Conservation (phyloP, 2,797 vertebrate genomes). For the Macrochelys suwanniensis region DNA sequence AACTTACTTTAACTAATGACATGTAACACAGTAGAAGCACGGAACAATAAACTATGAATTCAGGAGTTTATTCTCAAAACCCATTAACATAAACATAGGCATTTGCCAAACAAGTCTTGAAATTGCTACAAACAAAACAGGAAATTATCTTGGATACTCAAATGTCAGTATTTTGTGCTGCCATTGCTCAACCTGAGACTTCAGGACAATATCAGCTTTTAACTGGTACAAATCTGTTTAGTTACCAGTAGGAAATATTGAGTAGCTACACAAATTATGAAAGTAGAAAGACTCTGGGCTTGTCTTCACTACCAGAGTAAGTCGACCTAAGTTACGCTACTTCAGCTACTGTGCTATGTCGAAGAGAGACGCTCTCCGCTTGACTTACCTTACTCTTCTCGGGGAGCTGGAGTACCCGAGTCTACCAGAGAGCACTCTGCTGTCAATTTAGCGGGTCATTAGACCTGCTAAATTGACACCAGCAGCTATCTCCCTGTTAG, state of each 20-base stretch:
- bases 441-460: too few species aligned
- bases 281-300: neutral
- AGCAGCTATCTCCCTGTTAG: too few species aligned
- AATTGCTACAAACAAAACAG: conserved; percentile 15
- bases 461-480: too few species aligned
- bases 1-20: neutral
- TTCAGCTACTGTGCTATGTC: too few species aligned
- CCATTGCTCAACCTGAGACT: neutral
- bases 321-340: too few species aligned
- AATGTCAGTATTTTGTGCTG: neutral
- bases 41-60: neutral
- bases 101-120: neutral
- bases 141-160: neutral
- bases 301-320: too few species aligned
- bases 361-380: too few species aligned
- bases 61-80: neutral
- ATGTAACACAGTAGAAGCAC: neutral
- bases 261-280: neutral
- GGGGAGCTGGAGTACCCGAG: too few species aligned
- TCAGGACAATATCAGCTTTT: neutral
- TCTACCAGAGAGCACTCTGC: too few species aligned
- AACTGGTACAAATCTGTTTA: neutral
- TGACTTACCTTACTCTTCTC: too few species aligned
- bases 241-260: neutral
- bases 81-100: neutral